A percentile compares a stretch with the other conserved stretches of the same genome.
Conservation (phyloP, 2,113 vertebrate genomes). For the Hiodon tergisus region DNA sequence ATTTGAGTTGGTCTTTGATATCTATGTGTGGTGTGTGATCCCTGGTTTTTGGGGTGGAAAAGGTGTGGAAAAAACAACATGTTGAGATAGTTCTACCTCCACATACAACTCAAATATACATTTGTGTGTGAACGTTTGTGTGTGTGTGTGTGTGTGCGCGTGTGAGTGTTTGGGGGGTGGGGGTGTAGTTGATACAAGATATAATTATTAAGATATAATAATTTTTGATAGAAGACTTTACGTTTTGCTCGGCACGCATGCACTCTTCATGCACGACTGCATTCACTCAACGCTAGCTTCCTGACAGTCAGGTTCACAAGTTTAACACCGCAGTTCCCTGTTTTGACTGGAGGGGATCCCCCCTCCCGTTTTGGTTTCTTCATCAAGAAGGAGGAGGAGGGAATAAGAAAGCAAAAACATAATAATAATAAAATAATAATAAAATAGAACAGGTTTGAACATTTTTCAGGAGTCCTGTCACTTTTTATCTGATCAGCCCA, state of each 20-base stretch:
- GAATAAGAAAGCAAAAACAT: constrained; percentile 18
- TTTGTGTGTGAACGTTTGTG: not conserved
- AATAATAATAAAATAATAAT: not conserved
- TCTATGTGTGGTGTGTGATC: too few relatives aligned
- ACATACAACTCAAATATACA: not conserved
- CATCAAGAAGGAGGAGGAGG: constrained; percentile 25
- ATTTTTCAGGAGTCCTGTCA: constrained; percentile 68
- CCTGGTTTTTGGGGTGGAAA: too few relatives aligned
- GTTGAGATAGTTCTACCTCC: too few relatives aligned
- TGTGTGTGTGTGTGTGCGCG: not conserved
- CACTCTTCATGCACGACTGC: not conserved
- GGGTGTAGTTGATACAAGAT: not conserved
- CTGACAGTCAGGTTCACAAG: constrained; percentile 53
- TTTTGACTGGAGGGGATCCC: constrained; percentile 55
- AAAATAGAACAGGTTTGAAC: constrained; percentile 65
- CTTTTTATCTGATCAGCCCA: constrained; percentile 75
- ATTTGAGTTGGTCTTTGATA: too few relatives aligned
- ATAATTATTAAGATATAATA: too few relatives aligned
- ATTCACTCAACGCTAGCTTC: constrained; percentile 31
- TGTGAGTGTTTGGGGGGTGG: not conserved
- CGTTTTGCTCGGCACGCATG: not conserved
- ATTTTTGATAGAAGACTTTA: too few relatives aligned
- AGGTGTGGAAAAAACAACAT: too few relatives aligned
- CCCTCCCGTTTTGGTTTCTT: constrained; percentile 30
- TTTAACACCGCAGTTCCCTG: constrained; percentile 38